Conservation (phyloP, 2,888 invertebrate species). For the Ennomos quercinarius region DNA sequence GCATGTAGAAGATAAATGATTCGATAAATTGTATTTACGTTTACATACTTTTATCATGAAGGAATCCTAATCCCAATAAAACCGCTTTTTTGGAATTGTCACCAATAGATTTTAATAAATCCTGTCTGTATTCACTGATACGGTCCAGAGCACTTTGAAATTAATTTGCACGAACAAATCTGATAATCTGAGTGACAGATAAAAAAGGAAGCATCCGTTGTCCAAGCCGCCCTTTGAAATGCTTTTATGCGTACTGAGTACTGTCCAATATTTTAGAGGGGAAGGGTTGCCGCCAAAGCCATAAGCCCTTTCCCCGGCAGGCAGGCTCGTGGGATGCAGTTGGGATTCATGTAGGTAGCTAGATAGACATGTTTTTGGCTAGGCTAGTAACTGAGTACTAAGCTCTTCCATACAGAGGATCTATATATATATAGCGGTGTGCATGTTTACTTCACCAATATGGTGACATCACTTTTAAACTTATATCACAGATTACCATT, state of each 20-base stretch:
- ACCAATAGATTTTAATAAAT: background rate
- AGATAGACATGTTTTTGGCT: background rate
- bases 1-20: no score
- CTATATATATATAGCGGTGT: no score
- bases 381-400: slow-evolving; percentile 30
- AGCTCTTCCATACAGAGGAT: slow-evolving; percentile 19
- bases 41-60: no score
- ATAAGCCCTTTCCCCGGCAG: slow-evolving; percentile 2
- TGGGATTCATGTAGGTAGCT: background rate
- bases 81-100: no score
- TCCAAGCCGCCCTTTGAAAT: slow-evolving; percentile 18
- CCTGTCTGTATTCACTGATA: slow-evolving; percentile 9
- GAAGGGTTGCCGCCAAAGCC: slow-evolving; percentile 16
- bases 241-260: slow-evolving; percentile 22
- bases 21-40: no score
- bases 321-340: background rate
- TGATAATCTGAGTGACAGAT: slow-evolving; percentile 21
- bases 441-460: no score
- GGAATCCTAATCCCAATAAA: no score
- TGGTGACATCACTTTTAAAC: no score
- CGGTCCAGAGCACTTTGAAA: slow-evolving; percentile 20
- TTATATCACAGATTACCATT: no score
- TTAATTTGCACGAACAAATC: slow-evolving; percentile 24
- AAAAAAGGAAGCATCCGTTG: slow-evolving; percentile 16
- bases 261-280: slow-evolving; percentile 16